Evolutionary conservation across 2,797 vertebrate species (phyloP).

Genomic region (Phyllotis vaccarum): DNA sequence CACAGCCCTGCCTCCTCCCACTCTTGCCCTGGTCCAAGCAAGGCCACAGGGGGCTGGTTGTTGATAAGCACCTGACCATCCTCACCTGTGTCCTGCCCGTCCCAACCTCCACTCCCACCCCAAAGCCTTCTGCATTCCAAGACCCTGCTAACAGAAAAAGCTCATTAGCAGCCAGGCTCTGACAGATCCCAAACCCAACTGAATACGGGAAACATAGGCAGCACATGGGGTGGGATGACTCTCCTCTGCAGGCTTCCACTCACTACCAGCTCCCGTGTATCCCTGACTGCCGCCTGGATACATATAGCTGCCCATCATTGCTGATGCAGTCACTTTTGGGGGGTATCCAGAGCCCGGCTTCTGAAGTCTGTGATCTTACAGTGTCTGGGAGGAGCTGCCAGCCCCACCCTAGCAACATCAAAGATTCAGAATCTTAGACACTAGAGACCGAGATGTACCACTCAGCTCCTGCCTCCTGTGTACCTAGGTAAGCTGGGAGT

Average conservation of each 20-base stretch:
- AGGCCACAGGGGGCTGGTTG: not conserved
- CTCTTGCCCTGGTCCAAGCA: not conserved
- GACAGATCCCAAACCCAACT: not conserved
- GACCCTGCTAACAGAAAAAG: not conserved
- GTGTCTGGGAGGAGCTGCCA: not conserved
- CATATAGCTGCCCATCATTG: not conserved
- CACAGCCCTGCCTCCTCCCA: not conserved
- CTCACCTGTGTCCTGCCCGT: not conserved
- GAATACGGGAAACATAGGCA: not conserved
- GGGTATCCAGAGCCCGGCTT: not conserved
- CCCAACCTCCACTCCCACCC: not conserved
- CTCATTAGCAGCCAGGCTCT: not conserved
- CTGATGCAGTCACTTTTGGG: not conserved
- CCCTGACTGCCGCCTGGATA: not conserved
- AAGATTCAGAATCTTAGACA: not conserved
- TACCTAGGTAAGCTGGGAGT: not conserved
- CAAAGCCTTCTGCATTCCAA: not conserved
- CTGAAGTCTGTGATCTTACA: not conserved
- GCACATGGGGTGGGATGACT: rapidly evolving
- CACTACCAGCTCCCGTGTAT: not conserved
- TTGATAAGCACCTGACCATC: not conserved
- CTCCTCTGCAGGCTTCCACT: not conserved
- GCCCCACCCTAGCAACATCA: not conserved
- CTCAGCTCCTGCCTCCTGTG: not conserved
- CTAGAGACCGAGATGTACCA: too few species aligned